Evolutionary conservation across 2,113 vertebrate species (phyloP).

Genomic region (Dolichallabes microphthalmus): DNA sequence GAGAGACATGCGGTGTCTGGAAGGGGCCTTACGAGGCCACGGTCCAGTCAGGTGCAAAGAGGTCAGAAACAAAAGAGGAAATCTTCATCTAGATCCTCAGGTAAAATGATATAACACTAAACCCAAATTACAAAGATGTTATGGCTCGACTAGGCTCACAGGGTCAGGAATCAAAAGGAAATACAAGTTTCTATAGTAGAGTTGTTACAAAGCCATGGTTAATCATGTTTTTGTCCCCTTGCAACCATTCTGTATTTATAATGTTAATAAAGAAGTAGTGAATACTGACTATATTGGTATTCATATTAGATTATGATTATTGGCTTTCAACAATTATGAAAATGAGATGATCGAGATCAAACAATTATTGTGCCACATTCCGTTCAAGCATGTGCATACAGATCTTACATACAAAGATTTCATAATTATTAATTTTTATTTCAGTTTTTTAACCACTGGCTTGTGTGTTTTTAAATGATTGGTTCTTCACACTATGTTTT

Average conservation of each 20-base stretch:
- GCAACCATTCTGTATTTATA: neutral
- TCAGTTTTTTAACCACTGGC: neutral
- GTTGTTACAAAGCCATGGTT: neutral
- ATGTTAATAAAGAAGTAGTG: too few relatives aligned
- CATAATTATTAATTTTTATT: neutral
- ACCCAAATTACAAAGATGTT: neutral
- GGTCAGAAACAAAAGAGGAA: constrained; percentile 46
- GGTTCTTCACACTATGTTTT: neutral
- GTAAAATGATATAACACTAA: constrained; percentile 33
- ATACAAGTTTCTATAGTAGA: neutral
- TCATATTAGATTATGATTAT: too few relatives aligned
- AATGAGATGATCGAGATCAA: too few relatives aligned
- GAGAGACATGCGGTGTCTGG: neutral
- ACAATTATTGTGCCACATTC: too few relatives aligned
- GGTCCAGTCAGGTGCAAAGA: constrained; percentile 2
- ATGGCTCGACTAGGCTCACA: neutral
- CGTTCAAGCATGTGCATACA: neutral
- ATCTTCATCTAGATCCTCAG: constrained; percentile 51
- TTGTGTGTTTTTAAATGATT: neutral
- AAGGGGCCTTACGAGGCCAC: neutral
- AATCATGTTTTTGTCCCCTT: neutral
- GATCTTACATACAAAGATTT: neutral
- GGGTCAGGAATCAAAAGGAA: neutral
- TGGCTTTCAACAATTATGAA: too few relatives aligned
- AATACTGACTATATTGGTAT: neutral